These are phyloP conservation scores for Lacerta bilineata DNA, from an alignment of 2,797 vertebrate genomes.

Conservation along the genomic window DNA sequence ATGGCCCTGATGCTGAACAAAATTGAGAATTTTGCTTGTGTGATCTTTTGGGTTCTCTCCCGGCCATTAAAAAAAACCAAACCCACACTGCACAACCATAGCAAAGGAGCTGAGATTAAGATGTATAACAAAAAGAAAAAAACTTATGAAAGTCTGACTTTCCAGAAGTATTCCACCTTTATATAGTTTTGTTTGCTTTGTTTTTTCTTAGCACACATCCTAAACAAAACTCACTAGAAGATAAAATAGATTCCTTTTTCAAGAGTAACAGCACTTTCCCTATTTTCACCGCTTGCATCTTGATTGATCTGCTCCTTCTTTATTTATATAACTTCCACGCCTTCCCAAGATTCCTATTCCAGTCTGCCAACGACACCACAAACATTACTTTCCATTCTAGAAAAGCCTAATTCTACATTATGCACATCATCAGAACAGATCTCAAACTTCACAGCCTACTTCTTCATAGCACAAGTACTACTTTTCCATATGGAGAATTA, in stretches of 20 bases:
- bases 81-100: neutral
- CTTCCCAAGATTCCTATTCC: neutral
- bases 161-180: neutral
- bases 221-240: slow-evolving; percentile 7
- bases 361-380: neutral
- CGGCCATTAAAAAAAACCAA: neutral
- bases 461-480: neutral
- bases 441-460: slow-evolving; percentile 3
- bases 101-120: neutral
- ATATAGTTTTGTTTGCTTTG: neutral
- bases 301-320: neutral
- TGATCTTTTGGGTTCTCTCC: neutral
- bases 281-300: neutral
- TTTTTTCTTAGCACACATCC: neutral
- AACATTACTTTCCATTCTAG: neutral
- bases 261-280: neutral
- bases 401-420: slow-evolving; percentile 9
- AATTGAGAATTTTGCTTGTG: neutral
- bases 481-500: neutral
- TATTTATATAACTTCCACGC: neutral
- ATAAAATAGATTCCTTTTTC: neutral
- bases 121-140: neutral
- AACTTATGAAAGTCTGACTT: neutral
- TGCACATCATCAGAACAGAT: neutral
- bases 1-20: neutral